Evolutionary conservation across 1,140 invertebrate species (phyloP), one percentile per base, ranked within the genome.

Genomic region (Propsilocerus akamusi): DNA sequence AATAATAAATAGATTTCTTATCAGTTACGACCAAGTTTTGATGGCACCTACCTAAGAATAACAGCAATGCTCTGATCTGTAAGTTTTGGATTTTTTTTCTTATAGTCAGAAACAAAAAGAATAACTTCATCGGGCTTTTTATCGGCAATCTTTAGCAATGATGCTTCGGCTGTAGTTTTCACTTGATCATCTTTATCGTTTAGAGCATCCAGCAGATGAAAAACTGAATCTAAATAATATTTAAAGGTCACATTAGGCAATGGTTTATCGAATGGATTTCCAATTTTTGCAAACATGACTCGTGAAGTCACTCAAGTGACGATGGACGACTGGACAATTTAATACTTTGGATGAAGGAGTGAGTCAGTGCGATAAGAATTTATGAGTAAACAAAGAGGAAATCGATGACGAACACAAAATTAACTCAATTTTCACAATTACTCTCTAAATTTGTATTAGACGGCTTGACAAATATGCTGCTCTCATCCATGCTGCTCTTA

Each of bases 141-240:
- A 50, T 72, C 68, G 0, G 75, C 59, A 53, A 80, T 69, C 59
- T 70, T 75, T 11, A 66, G 59, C 22, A 80, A 62, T 0, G 77
- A 72, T 48, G 61, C 59, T 26, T 65, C 67, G 41, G 74, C 71
- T 25, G 71, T 65, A 46, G 67, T 58, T 46, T 64, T 67, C 24
- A 80, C 77, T 25, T 67, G 54, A 32, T 68, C 64, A 63, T 73
- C 72, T 62, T 75, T 76, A 59, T 80, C 77, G 22, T 68, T 63
- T 26, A 76, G 60, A 2, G 69, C 66, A 48, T 77, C 73, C 26
- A 80, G 59, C 14, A 80, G 60, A 37, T 68, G 70, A 52, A 65
- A 66, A 25, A 79, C 59, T n/a, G 74, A 69, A 51, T 70, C 77
- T 79, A 53, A 37, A 67, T 67, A 30, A 48, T 22, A 34, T 25